Evolutionary conservation across 1,140 invertebrate genomes (phyloP).

Genomic region (Hypothenemus hampei): DNA sequence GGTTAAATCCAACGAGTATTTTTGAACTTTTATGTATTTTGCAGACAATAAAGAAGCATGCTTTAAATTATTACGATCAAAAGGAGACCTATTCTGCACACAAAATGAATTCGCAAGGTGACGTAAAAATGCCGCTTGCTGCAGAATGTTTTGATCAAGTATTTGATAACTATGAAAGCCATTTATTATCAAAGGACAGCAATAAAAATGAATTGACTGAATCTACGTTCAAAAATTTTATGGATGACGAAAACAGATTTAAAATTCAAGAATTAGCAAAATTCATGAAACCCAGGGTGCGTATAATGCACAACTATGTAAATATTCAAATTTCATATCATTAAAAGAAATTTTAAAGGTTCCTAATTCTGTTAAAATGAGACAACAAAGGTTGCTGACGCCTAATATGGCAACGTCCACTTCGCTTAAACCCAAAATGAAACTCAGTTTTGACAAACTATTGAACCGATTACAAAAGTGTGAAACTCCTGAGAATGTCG

Average conservation of each 20-base stretch:
- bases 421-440: slow-evolving; percentile 9
- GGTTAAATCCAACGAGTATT: too few relatives aligned
- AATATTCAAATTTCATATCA: not conserved
- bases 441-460: slow-evolving; percentile 28
- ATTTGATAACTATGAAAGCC: slow-evolving; percentile 13
- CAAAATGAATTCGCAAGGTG: slow-evolving; percentile 27
- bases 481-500: slow-evolving; percentile 10
- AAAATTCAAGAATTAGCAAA: slow-evolving; percentile 28
- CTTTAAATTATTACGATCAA: too few relatives aligned
- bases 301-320: not conserved
- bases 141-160: slow-evolving; percentile 12
- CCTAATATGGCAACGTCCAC: slow-evolving; percentile 5
- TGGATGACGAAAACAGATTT: too few relatives aligned
- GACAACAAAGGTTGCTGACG: slow-evolving; percentile 20
- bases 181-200: not conserved
- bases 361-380: slow-evolving; percentile 16
- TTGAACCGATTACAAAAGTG: slow-evolving; percentile 30
- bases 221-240: too few relatives aligned
- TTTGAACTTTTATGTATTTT: too few relatives aligned
- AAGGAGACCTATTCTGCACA: slow-evolving; percentile 10
- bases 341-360: slow-evolving; percentile 7
- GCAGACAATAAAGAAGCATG: too few relatives aligned
- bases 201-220: not conserved
- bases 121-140: slow-evolving; percentile 10
- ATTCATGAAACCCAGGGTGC: slow-evolving; percentile 30